Evolutionary conservation across 2,888 invertebrate genomes (phyloP), one percentile per base, ranked within the genome.

Genomic region (Allacma fusca): DNA sequence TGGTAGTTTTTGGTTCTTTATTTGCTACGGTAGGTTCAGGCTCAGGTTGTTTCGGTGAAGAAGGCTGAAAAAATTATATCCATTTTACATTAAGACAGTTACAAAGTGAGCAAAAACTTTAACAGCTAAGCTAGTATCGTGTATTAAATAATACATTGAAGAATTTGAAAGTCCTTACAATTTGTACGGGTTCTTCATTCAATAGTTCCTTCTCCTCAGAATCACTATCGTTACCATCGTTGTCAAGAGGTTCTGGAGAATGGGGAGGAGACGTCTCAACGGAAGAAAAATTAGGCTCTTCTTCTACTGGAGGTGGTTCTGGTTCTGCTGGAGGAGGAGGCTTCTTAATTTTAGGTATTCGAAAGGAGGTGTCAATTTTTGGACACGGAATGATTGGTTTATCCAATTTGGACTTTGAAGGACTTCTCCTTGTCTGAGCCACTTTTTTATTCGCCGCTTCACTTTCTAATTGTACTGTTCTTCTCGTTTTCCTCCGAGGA

Each of bases 311-410:
- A 19, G 23, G 1, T 9, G 72, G 44, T 19, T 77, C 71, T 19
- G 79, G 43, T n/a, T 29, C 40, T n/a, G 43, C 19, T 43, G 86
- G 86, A n/a, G 82, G 80, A 4, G 84, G 81, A 1, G 85, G 84
- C n/a, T 86, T 86, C 77, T 87, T 87, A 64, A 87, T 86, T 84
- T 89, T 90, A 0, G 90, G 90, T 78, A 90, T 90, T 83, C 88
- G 88, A 79, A 89, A 90, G 7, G 77, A 67, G 9, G 67, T 21
- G 21, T 43, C 65, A 44, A 62, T 59, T 59, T 71, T 77, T 29
- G 43, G 73, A 34, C n/a, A 12, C 19, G 24, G 13, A 24, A 62
- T 62, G 4, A 24, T 16, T 23, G 62, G 9, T 62, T 62, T 24
- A 4, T 62, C 62, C 24, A n/a, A 24, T 24, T 26, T 62, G 1